Percentiles rank a stretch among this genome's conserved stretches.
Evolutionary conservation across 2,797 vertebrate genomes (phyloP).

Genomic region (Rhabdomys pumilio): DNA sequence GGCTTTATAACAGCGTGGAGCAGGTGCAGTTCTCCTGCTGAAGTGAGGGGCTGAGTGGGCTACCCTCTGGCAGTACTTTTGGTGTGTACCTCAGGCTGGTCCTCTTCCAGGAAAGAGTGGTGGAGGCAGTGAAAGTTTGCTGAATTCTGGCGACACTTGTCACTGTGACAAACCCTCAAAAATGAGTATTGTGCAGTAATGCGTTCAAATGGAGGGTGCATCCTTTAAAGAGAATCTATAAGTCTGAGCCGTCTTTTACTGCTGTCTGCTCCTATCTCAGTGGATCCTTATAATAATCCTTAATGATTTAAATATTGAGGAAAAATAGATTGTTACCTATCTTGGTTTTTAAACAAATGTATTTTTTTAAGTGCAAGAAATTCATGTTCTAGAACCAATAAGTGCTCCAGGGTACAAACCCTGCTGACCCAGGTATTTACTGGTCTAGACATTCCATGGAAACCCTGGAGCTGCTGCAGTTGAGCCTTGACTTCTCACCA

Average conservation of each 20-base stretch:
- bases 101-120: slow-evolving; percentile 23
- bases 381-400: slow-evolving; percentile 49
- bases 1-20: neutral
- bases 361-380: slow-evolving; percentile 51
- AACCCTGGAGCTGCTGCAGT: slow-evolving; percentile 2
- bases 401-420: neutral
- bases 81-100: neutral
- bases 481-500: slow-evolving; percentile 51
- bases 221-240: slow-evolving; percentile 44
- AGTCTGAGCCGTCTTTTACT: slow-evolving; percentile 50
- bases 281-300: slow-evolving; percentile 53
- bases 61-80: neutral
- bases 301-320: slow-evolving; percentile 45
- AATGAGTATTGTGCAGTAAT: slow-evolving; percentile 7
- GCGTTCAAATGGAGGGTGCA: neutral
- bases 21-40: neutral
- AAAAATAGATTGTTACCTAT: slow-evolving; percentile 53
- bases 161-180: neutral
- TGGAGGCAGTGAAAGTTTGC: neutral
- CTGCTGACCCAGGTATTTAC: neutral
- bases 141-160: neutral
- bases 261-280: slow-evolving; percentile 56
- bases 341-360: slow-evolving; percentile 57
- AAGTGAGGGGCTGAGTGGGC: slow-evolving; percentile 23
- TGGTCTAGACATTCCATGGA: neutral